Conservation (phyloP, 2,113 vertebrate genomes). For the Muntiacus reevesi region DNA sequence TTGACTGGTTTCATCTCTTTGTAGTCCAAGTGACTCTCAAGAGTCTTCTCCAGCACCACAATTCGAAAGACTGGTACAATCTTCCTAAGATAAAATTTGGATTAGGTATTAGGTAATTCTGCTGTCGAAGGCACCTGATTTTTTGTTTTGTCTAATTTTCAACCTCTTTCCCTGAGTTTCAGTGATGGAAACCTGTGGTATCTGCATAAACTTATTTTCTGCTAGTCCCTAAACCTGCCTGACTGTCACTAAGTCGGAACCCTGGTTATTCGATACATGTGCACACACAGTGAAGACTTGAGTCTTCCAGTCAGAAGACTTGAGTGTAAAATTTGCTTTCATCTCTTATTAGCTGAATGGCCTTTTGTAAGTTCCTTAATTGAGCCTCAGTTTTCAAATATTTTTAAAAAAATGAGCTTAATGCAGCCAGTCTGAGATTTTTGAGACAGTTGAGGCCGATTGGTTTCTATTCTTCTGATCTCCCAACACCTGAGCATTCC, state of each 20-base stretch:
- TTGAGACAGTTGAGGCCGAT: not conserved
- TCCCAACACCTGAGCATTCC: not conserved
- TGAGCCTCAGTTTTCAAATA: not conserved
- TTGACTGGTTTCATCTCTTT: not conserved
- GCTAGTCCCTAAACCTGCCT: not conserved
- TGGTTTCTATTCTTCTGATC: not conserved
- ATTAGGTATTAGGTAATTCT: not conserved
- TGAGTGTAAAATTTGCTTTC: not conserved
- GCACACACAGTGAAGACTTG: not conserved
- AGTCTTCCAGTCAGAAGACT: not conserved
- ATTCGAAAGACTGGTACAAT: not conserved
- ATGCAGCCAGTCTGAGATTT: not conserved
- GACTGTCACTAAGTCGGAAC: not conserved
- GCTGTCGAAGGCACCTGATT: not conserved
- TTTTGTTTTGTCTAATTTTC: conserved; percentile 6
- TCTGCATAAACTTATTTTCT: not conserved
- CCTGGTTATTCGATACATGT: not conserved
- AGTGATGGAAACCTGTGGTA: not conserved
- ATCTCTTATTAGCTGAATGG: not conserved
- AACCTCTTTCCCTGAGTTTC: not conserved
- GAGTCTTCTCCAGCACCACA: not conserved
- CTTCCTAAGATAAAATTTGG: not conserved
- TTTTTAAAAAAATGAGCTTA: not conserved
- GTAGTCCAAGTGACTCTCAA: not conserved
- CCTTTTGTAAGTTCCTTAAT: not conserved